Percentiles rank a stretch among this genome's conserved stretches.
These are phyloP conservation scores for Oenanthe melanoleuca DNA, from an alignment of 2,113 vertebrate species.

Conservation along the genomic window DNA sequence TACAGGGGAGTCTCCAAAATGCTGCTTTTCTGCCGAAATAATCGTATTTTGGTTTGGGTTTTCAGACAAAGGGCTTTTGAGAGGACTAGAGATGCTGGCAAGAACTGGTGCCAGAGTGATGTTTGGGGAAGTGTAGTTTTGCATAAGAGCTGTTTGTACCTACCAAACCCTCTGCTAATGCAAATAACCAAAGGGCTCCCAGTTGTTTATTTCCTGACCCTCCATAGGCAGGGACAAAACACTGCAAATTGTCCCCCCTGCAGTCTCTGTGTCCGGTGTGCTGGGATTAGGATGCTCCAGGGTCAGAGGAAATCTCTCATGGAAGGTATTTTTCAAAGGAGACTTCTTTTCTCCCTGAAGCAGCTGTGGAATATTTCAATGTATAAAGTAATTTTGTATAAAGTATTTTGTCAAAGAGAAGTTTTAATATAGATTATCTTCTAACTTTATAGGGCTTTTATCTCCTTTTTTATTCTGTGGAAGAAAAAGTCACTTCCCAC, in stretches of 20 bases:
- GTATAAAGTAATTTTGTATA: not conserved
- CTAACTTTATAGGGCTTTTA: not conserved
- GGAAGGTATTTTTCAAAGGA: not conserved
- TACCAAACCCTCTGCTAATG: not conserved
- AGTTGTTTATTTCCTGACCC: not conserved
- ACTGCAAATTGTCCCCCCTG: not conserved
- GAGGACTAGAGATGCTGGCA: not conserved
- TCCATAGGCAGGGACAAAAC: too few species aligned
- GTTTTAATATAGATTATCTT: not conserved
- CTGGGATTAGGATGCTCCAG: not conserved
- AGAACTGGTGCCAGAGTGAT: rapidly evolving
- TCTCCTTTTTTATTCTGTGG: not conserved
- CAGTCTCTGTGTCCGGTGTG: not conserved
- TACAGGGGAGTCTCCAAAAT: not conserved
- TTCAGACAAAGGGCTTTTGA: not conserved
- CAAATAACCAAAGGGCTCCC: not conserved
- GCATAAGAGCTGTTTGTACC: not conserved
- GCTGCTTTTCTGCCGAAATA: not conserved
- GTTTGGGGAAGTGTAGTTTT: not conserved
- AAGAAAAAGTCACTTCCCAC: not conserved
- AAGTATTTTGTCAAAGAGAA: not conserved
- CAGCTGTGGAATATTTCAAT: not conserved
- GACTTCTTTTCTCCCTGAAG: not conserved
- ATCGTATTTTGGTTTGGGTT: not conserved
- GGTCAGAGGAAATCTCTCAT: not conserved